Evolutionary conservation across 2,797 vertebrate genomes (phyloP).

Genomic region (Pangasius krempfi): DNA sequence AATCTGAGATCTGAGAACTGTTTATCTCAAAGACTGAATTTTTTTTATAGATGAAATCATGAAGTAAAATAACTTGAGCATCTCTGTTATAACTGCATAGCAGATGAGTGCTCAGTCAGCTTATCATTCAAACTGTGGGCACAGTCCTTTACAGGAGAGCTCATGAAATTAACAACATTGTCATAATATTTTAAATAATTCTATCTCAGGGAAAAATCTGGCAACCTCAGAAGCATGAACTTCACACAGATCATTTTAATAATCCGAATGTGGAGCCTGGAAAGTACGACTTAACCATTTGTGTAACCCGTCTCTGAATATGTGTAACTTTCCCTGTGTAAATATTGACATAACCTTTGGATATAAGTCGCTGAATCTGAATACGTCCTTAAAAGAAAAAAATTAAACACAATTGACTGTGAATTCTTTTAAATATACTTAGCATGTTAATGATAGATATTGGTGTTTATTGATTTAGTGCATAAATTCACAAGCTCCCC

Average conservation of each 20-base stretch:
- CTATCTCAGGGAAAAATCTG: too few relatives aligned
- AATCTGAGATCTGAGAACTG: too few relatives aligned
- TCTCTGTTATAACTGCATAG: too few relatives aligned
- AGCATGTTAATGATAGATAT: neutral
- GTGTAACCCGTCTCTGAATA: neutral
- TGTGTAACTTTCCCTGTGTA: neutral
- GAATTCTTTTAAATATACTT: too few relatives aligned
- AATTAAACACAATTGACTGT: too few relatives aligned
- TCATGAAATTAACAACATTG: neutral
- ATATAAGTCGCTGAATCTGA: neutral
- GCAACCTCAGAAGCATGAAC: too few relatives aligned
- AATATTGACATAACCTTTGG: neutral
- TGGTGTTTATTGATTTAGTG: neutral
- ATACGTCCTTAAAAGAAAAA: too few relatives aligned
- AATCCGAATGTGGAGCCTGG: neutral
- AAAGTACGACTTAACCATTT: neutral
- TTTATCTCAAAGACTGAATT: neutral
- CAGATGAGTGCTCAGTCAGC: too few relatives aligned
- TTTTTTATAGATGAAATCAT: neutral
- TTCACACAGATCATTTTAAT: neutral
- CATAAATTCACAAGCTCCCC: neutral
- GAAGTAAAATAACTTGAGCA: too few relatives aligned
- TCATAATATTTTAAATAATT: neutral
- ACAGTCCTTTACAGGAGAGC: neutral
- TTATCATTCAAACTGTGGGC: neutral